phyloP scores from a whole-genome alignment of 2,888 invertebrate genomes.

The Octodonta nipae region DNA sequence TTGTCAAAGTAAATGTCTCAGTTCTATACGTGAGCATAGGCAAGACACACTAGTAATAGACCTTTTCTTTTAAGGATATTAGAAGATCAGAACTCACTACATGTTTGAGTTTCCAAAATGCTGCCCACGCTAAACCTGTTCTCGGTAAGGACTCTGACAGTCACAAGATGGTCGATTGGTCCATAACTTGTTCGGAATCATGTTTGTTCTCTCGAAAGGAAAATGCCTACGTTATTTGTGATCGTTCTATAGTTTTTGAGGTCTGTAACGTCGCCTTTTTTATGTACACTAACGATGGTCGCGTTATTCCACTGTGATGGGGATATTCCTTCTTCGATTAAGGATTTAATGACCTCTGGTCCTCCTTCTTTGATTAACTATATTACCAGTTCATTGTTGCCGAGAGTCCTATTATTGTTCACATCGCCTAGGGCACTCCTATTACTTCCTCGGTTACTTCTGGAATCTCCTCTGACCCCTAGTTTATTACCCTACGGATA shows the following conservation, averaged over 20 bases:
- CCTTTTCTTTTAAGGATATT: conserved; percentile 1
- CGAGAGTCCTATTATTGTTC: background rate
- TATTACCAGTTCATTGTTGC: background rate
- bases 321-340: conserved; percentile 1
- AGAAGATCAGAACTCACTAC: conserved; percentile 1
- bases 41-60: too few relatives aligned
- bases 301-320: conserved; percentile 1
- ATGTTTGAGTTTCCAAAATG: too few relatives aligned
- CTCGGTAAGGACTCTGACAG: conserved; percentile 1
- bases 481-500: background rate
- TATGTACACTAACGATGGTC: background rate
- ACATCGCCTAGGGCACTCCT: conserved; percentile 1
- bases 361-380: conserved; percentile 1
- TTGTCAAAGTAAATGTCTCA: too few relatives aligned
- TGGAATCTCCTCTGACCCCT: conserved; percentile 1
- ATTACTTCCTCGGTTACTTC: too few relatives aligned
- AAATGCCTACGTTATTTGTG: background rate
- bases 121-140: background rate
- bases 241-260: conserved; percentile 1
- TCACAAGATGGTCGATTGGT: too few relatives aligned
- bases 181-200: background rate
- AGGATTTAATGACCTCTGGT: background rate
- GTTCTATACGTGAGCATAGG: background rate
- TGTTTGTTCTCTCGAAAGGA: conserved; percentile 1
- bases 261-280: conserved; percentile 1